Evolutionary conservation across 2,888 invertebrate genomes (phyloP), one percentile per base, ranked within the genome.

Genomic region (Drosophila hamatofila): DNA sequence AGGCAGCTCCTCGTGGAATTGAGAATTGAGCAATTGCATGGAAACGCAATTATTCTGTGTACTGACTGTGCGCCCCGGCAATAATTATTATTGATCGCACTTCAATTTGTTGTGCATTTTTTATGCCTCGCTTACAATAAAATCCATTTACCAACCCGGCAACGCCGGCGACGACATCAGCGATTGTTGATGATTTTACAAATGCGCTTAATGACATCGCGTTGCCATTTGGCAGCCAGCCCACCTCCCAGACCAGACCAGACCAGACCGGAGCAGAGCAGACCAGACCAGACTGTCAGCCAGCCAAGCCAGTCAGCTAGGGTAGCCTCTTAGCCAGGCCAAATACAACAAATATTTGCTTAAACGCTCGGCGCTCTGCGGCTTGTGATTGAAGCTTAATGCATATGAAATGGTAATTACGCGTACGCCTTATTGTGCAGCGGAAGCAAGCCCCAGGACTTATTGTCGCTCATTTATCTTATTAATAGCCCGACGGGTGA

Each of bases 61-160:
- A 90, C 79, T 83, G 83, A 75, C 78, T 86, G 78, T 83, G 78
- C 77, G 75, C 78, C 62, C 66, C 84, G 78, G 72, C 75, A 82
- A 83, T 91, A 91, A 89, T 89, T 90, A 91, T 91, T 89, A 91
- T 89, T 91, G 89, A 90, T 90, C 87, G 88, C 59, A 77, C 88
- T 86, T 89, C 89, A 84, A 84, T 84, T 88, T 84, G 89, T 79
- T 87, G 84, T 78, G 81, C 84, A 83, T 70, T 77, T 64, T 70
- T 75, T 74, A 80, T 68, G 73, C 73, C 70, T 70, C 70, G 64
- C 72, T 67, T 77, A 84, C 79, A 77, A 76, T 76, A 65, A 80
- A 81, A 82, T 81, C 80, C 83, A 77, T 83, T 83, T 83, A 58
- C 58, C 62, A 64, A 56, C 52, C 66, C 37, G 23, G 48, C 76